These are phyloP conservation scores for Acleris holmiana DNA, from an alignment of 2,888 invertebrate species.

Conservation along the genomic window DNA sequence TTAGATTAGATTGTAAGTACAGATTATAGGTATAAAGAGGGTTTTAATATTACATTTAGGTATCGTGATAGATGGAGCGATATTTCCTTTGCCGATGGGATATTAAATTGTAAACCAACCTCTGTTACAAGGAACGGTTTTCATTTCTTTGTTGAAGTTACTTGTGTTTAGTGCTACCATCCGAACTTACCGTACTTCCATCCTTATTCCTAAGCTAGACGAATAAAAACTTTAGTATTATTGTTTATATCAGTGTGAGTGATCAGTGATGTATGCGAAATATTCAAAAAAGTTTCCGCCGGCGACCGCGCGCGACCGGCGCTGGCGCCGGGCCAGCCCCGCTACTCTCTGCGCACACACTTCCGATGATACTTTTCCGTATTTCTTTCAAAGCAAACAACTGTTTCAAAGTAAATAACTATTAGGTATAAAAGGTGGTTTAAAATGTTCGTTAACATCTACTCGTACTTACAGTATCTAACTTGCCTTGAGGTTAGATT, in stretches of 20 bases:
- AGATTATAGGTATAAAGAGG: no score
- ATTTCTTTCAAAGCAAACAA: constrained; percentile 50
- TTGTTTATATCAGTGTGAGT: constrained; percentile 14
- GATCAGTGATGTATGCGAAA: constrained; percentile 19
- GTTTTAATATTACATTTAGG: no score
- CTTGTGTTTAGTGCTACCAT: not conserved
- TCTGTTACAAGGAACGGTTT: no score
- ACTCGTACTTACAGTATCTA: no score
- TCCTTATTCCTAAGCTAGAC: not conserved
- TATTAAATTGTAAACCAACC: no score
- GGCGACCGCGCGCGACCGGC: constrained; percentile 5
- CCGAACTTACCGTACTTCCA: not conserved
- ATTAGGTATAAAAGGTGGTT: not conserved
- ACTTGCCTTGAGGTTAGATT: no score
- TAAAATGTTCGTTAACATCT: not conserved
- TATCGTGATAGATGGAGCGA: no score
- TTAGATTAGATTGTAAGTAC: no score
- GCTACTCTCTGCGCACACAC: constrained; percentile 20
- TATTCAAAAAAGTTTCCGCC: constrained; percentile 17
- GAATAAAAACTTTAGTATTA: not conserved
- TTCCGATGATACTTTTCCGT: constrained; percentile 48
- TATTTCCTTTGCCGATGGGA: no score
- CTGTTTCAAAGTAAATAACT: constrained; percentile 25
- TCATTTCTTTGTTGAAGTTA: no score
- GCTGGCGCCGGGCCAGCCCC: constrained; percentile 24